phyloP scores from a whole-genome alignment of 2,888 invertebrate species.

The Bhutanitis thaidina region DNA sequence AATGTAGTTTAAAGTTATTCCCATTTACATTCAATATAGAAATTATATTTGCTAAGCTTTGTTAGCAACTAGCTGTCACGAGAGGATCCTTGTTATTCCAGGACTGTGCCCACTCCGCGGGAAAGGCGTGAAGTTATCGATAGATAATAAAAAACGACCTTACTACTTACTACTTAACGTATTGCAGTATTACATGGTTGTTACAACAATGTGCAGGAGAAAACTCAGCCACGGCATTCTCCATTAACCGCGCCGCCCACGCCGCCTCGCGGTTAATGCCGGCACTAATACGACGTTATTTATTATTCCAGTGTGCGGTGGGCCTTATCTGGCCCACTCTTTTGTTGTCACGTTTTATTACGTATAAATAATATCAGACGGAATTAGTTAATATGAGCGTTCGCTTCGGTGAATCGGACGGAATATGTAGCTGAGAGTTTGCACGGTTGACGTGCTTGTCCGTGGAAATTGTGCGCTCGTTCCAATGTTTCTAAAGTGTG shows the following conservation, averaged over 20 bases:
- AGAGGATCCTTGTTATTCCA: too few species aligned
- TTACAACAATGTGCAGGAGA: conserved; percentile 5
- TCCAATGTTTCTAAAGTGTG: too few species aligned
- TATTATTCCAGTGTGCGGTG: conserved; percentile 53
- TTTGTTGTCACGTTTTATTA: conserved; percentile 48
- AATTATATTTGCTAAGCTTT: too few species aligned
- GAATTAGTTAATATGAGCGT: conserved; percentile 43
- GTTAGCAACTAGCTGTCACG: too few species aligned
- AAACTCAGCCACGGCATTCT: conserved; percentile 18
- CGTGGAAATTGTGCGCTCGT: too few species aligned
- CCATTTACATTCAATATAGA: too few species aligned
- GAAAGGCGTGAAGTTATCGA: too few species aligned
- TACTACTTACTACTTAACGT: too few species aligned
- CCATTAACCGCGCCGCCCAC: conserved; percentile 37
- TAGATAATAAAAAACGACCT: too few species aligned
- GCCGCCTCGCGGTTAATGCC: conserved; percentile 39
- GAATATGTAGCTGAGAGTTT: background rate
- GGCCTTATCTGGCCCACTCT: conserved; percentile 56
- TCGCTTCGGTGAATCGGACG: conserved; percentile 7
- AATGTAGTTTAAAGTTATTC: too few species aligned
- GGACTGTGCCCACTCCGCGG: too few species aligned
- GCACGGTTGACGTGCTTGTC: background rate
- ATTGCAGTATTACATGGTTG: conserved; percentile 1
- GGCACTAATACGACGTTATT: conserved; percentile 67
- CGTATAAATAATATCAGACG: conserved; percentile 49